These are phyloP conservation scores for Nymphalis urticae DNA, from an alignment of 2,888 invertebrate species.

Conservation along the genomic window DNA sequence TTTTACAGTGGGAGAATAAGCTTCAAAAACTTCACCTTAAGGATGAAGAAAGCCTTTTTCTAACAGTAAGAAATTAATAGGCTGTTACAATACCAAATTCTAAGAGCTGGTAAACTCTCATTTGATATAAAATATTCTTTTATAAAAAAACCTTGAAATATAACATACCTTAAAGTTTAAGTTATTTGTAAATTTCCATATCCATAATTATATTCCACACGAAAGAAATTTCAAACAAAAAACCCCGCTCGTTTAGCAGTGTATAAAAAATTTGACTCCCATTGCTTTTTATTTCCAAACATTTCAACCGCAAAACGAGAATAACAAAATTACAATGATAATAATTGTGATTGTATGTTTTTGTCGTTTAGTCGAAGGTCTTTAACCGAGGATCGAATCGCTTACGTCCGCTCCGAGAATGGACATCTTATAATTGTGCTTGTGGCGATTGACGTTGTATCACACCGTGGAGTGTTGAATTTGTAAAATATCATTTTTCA, in stretches of 20 bases:
- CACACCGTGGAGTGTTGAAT: constrained; percentile 38
- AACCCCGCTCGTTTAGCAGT: not conserved
- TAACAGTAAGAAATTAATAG: no score
- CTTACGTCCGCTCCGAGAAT: constrained; percentile 55
- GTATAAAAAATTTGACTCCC: not conserved
- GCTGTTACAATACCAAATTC: no score
- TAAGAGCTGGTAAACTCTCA: no score
- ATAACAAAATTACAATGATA: constrained; percentile 36
- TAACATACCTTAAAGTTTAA: no score
- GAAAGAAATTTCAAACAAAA: no score
- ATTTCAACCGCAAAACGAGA: constrained; percentile 2
- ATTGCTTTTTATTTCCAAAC: not conserved
- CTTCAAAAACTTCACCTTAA: no score
- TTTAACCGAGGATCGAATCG: constrained; percentile 61
- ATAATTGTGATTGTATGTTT: constrained; percentile 45
- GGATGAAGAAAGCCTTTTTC: no score
- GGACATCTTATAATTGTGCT: constrained; percentile 57
- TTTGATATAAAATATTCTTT: no score
- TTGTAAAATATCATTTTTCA: not conserved
- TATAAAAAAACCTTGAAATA: no score
- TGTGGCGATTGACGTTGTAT: constrained; percentile 42
- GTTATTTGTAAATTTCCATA: no score
- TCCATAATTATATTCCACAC: no score
- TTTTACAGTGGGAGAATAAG: no score
- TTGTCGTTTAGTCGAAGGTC: constrained; percentile 49